Evolutionary conservation across 2,113 vertebrate species (phyloP).

Genomic region (Aptenodytes patagonicus): DNA sequence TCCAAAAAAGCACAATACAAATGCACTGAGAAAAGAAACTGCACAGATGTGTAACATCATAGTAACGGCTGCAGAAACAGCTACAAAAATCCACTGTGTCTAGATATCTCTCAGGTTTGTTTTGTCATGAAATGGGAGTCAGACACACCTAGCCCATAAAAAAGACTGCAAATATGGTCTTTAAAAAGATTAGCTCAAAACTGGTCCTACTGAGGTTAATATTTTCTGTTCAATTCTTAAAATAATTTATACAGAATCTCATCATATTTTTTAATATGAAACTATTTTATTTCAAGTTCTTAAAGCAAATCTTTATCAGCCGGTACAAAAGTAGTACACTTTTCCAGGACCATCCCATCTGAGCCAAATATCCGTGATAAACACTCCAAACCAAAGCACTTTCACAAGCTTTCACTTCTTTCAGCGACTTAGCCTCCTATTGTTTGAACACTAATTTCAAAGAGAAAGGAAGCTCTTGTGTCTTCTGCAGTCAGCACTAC

Average conservation of each 20-base stretch:
- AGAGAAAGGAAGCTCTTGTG: neutral
- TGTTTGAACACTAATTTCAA: neutral
- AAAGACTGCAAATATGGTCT: too few relatives aligned
- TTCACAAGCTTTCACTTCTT: neutral
- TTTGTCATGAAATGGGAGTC: neutral
- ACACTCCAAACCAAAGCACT: neutral
- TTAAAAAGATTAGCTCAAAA: neutral
- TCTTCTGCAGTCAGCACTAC: neutral
- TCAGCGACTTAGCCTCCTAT: too few relatives aligned
- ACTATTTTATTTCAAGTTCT: neutral
- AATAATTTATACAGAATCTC: neutral
- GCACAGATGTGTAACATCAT: neutral
- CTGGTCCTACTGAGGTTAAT: too few relatives aligned
- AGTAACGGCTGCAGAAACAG: neutral
- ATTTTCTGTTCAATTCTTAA: neutral
- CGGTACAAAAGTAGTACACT: neutral
- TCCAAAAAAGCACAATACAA: neutral
- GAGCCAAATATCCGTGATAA: neutral
- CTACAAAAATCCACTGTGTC: neutral
- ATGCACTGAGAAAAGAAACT: neutral
- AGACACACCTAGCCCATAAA: neutral
- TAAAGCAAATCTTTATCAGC: too few relatives aligned
- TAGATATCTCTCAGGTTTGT: neutral
- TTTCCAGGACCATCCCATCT: neutral
- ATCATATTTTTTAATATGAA: neutral